Base-by-base conservation (phyloP, 35 echinoderm and acorn worm species). In the Apostichopus californicus region DNA sequence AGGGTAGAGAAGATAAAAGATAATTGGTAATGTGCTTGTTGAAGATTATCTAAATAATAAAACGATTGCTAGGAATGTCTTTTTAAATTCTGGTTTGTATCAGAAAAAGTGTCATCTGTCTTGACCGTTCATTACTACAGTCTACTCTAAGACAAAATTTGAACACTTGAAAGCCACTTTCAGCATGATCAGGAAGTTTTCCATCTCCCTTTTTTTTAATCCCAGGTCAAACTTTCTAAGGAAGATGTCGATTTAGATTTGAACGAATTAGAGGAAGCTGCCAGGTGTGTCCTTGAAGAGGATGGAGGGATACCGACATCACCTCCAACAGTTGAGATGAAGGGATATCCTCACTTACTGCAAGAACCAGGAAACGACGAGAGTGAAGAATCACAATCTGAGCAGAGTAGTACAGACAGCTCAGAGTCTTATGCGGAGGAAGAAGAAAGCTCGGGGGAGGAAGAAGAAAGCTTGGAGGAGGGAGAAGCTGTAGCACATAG, bases 211-310 rank as follows among this genome's bases (percentile, higher is more conserved):
- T 0, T 83, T 56, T 24, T 24, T 80, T 59, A 5, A 93, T 90
- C 12, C n/a, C 11, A 55, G 95, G 95, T 91, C 14, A 25, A 93
- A 91, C 71, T 96, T 54, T 78, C 64, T 2, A 94, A 96, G 80
- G 89, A 83, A 9, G 81, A 94, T 18, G 28, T 96, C 55, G 87
- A 79, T 20, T 77, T 95, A 55, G 94, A 93, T 61, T 92, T 95
- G 6, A 78, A 90, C 22, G 94, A 93, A n/a, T 92, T 95, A 26
- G 94, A 95, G 28, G 57, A 24, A 73, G 94, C 94, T 73, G 94
- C 94, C 2, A 60, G 25, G n/a, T 18, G 90, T 17, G 94, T 93
- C 46, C 34, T 61, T 15, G 46, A 95, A 23, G 94, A 95, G 14
- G 87, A 93, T 10, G 81, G 10, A 21, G 54, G 71, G 8, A 91